A percentile compares a stretch with the other conserved stretches of the same genome.
Conservation (phyloP, 2,113 vertebrate species). For the Neotoma lepida region DNA sequence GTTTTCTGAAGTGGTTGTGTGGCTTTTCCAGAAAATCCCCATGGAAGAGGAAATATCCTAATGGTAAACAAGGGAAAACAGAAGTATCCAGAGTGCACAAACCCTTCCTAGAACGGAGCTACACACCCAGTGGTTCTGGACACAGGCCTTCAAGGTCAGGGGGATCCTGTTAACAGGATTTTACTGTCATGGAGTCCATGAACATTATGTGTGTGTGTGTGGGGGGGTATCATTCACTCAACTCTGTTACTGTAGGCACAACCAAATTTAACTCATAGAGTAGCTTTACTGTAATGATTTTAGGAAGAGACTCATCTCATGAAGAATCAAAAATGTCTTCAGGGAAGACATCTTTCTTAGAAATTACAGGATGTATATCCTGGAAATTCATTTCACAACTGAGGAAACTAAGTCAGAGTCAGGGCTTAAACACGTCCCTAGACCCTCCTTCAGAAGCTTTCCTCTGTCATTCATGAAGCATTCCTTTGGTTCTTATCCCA, state of each 20-base stretch:
- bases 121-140: neutral
- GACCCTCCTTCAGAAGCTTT: neutral
- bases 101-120: neutral
- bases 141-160: neutral
- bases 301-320: conserved; percentile 7
- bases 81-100: conserved; percentile 37
- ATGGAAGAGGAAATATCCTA: conserved; percentile 66
- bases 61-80: conserved; percentile 70
- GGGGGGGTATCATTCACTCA: neutral
- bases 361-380: conserved; percentile 15
- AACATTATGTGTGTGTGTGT: neutral
- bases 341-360: neutral
- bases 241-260: neutral
- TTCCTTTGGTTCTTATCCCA: neutral
- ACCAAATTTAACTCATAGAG: neutral
- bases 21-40: conserved; percentile 68
- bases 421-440: neutral
- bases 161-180: neutral
- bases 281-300: neutral
- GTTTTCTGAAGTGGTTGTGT: conserved; percentile 53
- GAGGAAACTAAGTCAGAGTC: conserved; percentile 35
- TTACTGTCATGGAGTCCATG: neutral
- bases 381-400: conserved; percentile 14
- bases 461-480: neutral
- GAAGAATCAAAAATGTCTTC: neutral